A percentile compares a stretch with the other conserved stretches of the same genome.
These are phyloP conservation scores for Arctocebus calabarensis DNA, from an alignment of 2,797 vertebrate genomes.

Conservation along the genomic window DNA sequence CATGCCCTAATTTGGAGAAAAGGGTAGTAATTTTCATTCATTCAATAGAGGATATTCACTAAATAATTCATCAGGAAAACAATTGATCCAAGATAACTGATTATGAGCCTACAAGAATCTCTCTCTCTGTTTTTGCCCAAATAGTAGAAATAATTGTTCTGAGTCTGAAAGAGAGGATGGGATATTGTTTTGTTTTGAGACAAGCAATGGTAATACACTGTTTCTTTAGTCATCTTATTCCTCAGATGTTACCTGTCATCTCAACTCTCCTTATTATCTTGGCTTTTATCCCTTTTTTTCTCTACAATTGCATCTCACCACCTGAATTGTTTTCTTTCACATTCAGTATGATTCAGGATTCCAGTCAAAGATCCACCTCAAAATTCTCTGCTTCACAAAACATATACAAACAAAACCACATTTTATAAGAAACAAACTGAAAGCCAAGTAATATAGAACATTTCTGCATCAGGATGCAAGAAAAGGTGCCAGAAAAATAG, in stretches of 20 bases:
- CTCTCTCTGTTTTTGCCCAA: background rate
- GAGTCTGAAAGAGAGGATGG: background rate
- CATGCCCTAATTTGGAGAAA: background rate
- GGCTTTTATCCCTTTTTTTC: background rate
- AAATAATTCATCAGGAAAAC: background rate
- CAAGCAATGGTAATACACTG: background rate
- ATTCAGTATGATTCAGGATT: background rate
- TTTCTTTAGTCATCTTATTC: background rate
- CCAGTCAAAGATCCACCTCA: background rate
- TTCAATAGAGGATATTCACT: background rate
- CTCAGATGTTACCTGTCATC: background rate
- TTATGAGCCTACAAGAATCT: background rate
- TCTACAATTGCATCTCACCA: background rate
- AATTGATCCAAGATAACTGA: background rate
- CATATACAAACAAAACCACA: background rate
- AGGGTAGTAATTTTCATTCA: background rate
- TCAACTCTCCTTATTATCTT: background rate
- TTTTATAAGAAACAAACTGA: slow-evolving; percentile 28
- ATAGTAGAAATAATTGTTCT: slow-evolving; percentile 21
- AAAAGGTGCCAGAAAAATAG: slow-evolving; percentile 11
- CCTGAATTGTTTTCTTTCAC: background rate
- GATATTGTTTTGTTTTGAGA: slow-evolving; percentile 11
- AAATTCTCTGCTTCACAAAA: background rate
- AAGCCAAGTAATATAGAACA: background rate
- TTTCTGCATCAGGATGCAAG: background rate